Base-by-base conservation (phyloP, 2,888 invertebrate genomes). In the Hydriomena furcata region DNA sequence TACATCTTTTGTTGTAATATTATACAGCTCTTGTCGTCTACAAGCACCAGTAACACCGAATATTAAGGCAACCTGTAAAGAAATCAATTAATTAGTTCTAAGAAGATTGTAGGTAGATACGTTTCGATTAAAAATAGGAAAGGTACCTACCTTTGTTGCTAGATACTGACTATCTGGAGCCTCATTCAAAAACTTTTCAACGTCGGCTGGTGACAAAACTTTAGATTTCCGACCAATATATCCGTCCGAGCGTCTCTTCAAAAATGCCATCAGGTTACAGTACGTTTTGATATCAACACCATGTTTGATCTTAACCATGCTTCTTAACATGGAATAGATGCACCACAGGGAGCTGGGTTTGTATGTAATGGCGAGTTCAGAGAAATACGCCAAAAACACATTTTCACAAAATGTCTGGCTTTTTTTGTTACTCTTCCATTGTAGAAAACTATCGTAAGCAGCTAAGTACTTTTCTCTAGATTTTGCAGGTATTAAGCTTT, bases 181-280 rank as follows among this genome's bases (percentile, higher is more conserved):
- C 20, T 58, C 53, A 17, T 53, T 57, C 32, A 60, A 23, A 35
- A 60, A 56, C n/a, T 28, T 58, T 37, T 63, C 43, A n/a, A 60
- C 13, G 12, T 60, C 17, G 2, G 45, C 32, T 11, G 38, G 7
- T 1, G 54, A 31, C n/a, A 58, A 56, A 20, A 52, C 47, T 37
- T 57, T 59, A n/a, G 60, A 53, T 42, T 53, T 56, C 28, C 49
- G 50, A 20, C 45, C 38, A 40, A 11, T 49, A 43, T 21, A 51
- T 7, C 58, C 57, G 17, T 37, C 44, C 5, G 46, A 42, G 7
- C n/a, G 41, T 34, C 48, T 45, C 28, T 57, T 60, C 6, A 63
- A 10, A 51, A 31, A 55, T 11, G 45, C 43, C 11, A 36, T 27
- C 30, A 57, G 43, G 7, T 57, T 53, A 1, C 23, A 13, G 27